Conservation (phyloP, 2,797 vertebrate species). For the Enteromius radiatus region DNA sequence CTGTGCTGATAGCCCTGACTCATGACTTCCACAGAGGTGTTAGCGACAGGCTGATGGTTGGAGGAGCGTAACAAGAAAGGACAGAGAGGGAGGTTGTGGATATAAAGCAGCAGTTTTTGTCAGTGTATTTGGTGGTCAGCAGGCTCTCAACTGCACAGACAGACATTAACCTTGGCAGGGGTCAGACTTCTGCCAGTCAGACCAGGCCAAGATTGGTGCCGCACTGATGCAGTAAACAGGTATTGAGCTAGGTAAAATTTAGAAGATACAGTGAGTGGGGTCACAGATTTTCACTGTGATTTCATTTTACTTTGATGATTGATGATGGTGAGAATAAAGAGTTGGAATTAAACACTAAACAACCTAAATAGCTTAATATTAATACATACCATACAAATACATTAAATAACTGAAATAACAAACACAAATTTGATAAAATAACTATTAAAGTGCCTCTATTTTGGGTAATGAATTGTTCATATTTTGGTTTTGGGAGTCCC, state of each 20-base stretch:
- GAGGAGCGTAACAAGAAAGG: slow-evolving; percentile 19
- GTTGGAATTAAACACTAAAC: neutral
- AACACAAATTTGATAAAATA: neutral
- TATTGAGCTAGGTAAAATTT: neutral
- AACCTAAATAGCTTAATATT: no score
- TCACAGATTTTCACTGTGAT: slow-evolving; percentile 1
- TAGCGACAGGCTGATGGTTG: slow-evolving; percentile 61
- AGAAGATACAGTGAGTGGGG: neutral
- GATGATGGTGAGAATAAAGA: neutral
- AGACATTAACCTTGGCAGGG: slow-evolving; percentile 55
- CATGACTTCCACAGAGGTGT: slow-evolving; percentile 68
- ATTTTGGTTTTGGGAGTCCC: no score
- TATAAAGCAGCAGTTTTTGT: slow-evolving; percentile 32
- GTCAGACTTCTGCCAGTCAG: slow-evolving; percentile 45
- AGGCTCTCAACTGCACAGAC: slow-evolving; percentile 36
- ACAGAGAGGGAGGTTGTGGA: slow-evolving; percentile 18
- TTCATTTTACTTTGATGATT: neutral
- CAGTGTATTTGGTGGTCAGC: slow-evolving; percentile 41
- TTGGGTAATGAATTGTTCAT: no score
- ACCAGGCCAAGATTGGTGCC: slow-evolving; percentile 19
- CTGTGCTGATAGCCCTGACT: slow-evolving; percentile 72
- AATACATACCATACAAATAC: neutral
- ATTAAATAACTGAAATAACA: neutral
- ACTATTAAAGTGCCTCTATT: neutral
- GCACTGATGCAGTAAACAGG: slow-evolving; percentile 29